Evolutionary conservation across 2,797 vertebrate species (phyloP).

Genomic region (Streptopelia turtur): DNA sequence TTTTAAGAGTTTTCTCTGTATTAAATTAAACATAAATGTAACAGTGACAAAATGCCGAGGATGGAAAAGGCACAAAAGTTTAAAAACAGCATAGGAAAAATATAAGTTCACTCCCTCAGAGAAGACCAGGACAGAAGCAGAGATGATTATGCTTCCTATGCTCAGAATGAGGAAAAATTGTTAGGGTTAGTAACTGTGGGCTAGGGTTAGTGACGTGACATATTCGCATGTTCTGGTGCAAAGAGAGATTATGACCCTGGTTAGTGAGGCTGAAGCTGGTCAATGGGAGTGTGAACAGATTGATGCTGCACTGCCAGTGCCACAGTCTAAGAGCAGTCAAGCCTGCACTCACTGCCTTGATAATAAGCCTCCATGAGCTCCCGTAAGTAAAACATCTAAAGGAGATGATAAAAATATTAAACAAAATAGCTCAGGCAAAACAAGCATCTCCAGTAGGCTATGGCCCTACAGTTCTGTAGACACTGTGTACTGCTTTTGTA

Average conservation of each 20-base stretch:
- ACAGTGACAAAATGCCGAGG: conserved; percentile 1
- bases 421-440: neutral
- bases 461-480: neutral
- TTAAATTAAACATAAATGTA: conserved; percentile 44
- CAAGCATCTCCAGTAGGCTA: neutral
- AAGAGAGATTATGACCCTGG: neutral
- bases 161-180: neutral
- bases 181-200: neutral
- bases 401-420: neutral
- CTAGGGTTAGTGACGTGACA: neutral
- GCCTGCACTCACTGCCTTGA: neutral
- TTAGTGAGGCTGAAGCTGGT: neutral
- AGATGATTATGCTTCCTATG: neutral
- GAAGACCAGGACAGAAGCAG: neutral
- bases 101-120: neutral
- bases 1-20: conserved; percentile 21
- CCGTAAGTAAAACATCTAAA: neutral
- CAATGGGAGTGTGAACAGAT: neutral
- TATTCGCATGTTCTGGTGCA: neutral
- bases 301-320: neutral
- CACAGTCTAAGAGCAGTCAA: neutral
- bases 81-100: neutral
- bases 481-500: neutral
- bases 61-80: neutral
- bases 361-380: neutral